phyloP scores from a whole-genome alignment of 2,888 invertebrate species.

The Machimus atricapillus region DNA sequence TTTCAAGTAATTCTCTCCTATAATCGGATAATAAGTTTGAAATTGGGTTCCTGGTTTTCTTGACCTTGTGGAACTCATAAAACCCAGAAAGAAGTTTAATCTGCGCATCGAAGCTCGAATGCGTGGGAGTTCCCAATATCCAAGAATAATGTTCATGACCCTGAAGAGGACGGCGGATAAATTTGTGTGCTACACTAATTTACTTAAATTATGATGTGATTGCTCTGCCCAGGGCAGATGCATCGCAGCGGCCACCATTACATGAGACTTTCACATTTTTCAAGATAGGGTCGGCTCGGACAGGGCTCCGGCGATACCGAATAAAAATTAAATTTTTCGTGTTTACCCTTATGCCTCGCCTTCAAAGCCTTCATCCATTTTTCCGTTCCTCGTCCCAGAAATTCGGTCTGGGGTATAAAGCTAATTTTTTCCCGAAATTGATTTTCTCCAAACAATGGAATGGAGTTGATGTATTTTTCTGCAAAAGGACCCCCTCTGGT shows the following conservation, averaged over 20 bases:
- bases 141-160: neutral
- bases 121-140: neutral
- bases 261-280: neutral
- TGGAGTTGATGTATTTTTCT: constrained; percentile 22
- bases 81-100: neutral
- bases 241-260: neutral
- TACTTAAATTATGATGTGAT: constrained; percentile 15
- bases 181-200: constrained; percentile 6
- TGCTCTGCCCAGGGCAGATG: neutral
- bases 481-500: neutral
- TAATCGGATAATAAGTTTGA: neutral
- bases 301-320: neutral
- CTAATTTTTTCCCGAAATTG: constrained; percentile 36
- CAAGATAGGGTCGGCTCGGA: neutral
- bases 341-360: neutral
- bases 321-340: constrained; percentile 34
- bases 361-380: neutral
- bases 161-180: neutral
- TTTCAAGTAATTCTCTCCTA: neutral
- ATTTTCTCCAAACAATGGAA: constrained; percentile 30
- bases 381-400: neutral
- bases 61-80: neutral
- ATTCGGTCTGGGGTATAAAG: neutral
- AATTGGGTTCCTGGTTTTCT: neutral
- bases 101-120: neutral